phyloP scores from a whole-genome alignment of 2,113 vertebrate genomes.

The Lagopus muta region DNA sequence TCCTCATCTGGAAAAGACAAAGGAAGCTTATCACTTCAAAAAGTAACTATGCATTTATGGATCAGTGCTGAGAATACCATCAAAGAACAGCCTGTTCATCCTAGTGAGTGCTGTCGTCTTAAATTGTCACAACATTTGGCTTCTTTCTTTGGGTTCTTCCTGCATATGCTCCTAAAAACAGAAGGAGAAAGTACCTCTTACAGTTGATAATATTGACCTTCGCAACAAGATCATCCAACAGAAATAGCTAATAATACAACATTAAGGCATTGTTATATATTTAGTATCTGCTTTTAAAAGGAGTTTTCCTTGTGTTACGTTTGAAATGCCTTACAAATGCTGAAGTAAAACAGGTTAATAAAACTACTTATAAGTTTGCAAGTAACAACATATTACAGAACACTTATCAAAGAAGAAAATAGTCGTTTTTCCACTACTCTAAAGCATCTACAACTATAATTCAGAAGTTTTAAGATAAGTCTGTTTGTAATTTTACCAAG shows the following conservation, averaged over 20 bases:
- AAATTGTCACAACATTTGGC: conserved; percentile 88
- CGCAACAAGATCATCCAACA: background rate
- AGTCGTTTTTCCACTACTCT: background rate
- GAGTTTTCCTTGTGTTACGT: background rate
- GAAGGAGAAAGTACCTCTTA: conserved; percentile 34
- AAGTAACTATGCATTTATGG: background rate
- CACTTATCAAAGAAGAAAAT: too few species aligned
- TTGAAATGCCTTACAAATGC: background rate
- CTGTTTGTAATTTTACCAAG: background rate
- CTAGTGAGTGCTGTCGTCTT: conserved; percentile 84
- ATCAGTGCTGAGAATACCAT: background rate
- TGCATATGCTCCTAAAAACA: conserved; percentile 83
- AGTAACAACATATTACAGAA: background rate
- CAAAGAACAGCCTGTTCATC: conserved; percentile 58
- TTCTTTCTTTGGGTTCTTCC: conserved; percentile 87
- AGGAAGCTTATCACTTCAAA: background rate
- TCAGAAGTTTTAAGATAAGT: background rate
- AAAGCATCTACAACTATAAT: background rate
- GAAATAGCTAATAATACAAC: background rate
- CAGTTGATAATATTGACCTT: background rate
- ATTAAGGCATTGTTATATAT: background rate
- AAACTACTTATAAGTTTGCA: background rate
- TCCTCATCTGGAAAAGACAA: background rate
- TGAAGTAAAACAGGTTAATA: background rate
- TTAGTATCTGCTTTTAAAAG: background rate